Base-by-base conservation (phyloP, 1,140 invertebrate genomes). In the Fopius arisanus region DNA sequence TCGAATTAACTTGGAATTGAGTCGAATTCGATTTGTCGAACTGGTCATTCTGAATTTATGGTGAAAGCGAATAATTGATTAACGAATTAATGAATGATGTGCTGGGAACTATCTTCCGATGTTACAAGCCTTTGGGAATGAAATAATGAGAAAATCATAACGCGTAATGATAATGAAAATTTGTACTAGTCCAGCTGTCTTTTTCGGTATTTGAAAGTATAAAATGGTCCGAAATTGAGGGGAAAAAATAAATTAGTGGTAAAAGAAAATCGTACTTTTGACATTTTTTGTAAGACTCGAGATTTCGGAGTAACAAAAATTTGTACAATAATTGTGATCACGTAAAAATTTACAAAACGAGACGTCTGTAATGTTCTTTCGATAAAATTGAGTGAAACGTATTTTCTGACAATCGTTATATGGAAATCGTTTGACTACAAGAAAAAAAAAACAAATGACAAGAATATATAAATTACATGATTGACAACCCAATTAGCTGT, bases 1-100 rank as follows among this genome's bases (percentile, higher is more conserved):
- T 73, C 28, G 26, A 71, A 78, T 73, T 72, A 73, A 75, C 76
- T 37, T 67, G 51, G 66, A 67, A 70, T 72, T 75, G 75, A 78
- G 59, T 62, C 54, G 66, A 67, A 70, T 72, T 40, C 62, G 41
- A 74, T 69, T 59, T 69, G 43, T 69, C 26, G 67, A 48, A 41
- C 51, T 63, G 23, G 29, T 51, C 7, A 51, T 51, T 51, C 19
- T 19, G 19, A 51, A 51, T 26, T 67, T 66, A 71, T 21, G 16
- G 33, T 26, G 41, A 59, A 63, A 23, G 5, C 33, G 9, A 28
- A 68, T 23, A 68, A 28, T 68, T 41, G 51, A 67, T 21, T 37
- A 63, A 72, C 10, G 28, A 67, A 73, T 48, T 37, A 43, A 72
- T 40, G 4, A 37, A 67, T 23, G 29, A 31, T 48, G 54, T 59